Evolutionary conservation across 1,140 invertebrate species (phyloP).

Genomic region (Sipha flava): DNA sequence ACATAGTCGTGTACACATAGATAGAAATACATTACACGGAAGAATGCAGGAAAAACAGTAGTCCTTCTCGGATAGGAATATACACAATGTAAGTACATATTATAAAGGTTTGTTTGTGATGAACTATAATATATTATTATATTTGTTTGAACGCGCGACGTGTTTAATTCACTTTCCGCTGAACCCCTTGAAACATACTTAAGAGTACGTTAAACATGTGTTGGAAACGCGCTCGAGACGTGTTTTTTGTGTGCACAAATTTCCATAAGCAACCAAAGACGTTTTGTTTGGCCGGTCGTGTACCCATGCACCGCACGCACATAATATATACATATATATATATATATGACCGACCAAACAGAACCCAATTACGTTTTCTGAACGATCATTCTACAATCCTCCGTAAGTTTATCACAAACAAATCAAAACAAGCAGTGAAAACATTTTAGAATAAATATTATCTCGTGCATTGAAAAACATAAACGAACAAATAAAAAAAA

Average conservation of each 20-base stretch:
- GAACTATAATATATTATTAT: neutral
- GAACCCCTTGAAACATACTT: neutral
- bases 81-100: neutral
- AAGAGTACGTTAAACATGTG: neutral
- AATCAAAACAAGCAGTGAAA: neutral
- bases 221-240: neutral
- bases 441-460: neutral
- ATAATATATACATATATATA: no score
- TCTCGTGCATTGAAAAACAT: neutral
- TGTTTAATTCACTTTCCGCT: neutral
- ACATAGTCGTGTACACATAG: no score
- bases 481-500: neutral
- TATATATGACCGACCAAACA: no score
- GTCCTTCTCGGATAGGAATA: no score
- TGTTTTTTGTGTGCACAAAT: neutral
- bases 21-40: no score
- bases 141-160: neutral
- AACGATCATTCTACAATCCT: neutral
- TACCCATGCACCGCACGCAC: neutral
- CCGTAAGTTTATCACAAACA: constrained; percentile 5
- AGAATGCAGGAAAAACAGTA: no score
- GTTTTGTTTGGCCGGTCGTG: neutral
- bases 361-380: neutral
- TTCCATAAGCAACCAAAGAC: neutral
- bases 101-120: neutral